A percentile compares a stretch with the other conserved stretches of the same genome.
phyloP scores from a whole-genome alignment of 2,797 vertebrate genomes.

The Sebastes hubbsi region DNA sequence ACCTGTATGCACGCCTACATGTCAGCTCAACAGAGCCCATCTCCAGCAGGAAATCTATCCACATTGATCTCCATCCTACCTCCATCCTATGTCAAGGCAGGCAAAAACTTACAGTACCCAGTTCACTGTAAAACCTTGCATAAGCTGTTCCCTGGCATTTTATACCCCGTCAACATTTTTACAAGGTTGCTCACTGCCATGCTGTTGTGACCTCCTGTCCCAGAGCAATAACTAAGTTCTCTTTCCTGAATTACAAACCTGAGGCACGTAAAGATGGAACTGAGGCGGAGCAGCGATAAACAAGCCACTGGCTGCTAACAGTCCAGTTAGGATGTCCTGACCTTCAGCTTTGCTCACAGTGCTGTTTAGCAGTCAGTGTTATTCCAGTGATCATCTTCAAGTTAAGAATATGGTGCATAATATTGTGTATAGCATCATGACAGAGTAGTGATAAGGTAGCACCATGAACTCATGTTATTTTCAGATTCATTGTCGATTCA shows the following conservation, averaged over 20 bases:
- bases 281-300: constrained; percentile 48
- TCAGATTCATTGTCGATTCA: constrained; percentile 41
- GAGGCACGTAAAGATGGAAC: constrained; percentile 43
- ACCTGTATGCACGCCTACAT: constrained; percentile 16
- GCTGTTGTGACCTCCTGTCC: constrained; percentile 50
- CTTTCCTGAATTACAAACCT: constrained; percentile 57
- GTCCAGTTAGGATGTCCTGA: constrained; percentile 40
- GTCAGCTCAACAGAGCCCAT: constrained; percentile 28
- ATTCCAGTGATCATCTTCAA: constrained; percentile 17
- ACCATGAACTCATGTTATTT: constrained; percentile 18
- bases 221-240: constrained; percentile 53
- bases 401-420: background rate
- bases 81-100: constrained; percentile 30
- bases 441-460: background rate
- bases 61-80: constrained; percentile 42
- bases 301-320: constrained; percentile 28
- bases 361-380: background rate
- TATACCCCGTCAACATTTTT: constrained; percentile 63
- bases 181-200: constrained; percentile 56
- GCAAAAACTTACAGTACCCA: constrained; percentile 43
- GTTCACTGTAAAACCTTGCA: constrained; percentile 58
- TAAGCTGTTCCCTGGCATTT: constrained; percentile 63
- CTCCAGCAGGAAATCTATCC: constrained; percentile 60
- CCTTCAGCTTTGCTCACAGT: constrained; percentile 17
- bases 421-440: background rate